Base-by-base conservation (phyloP, 2,888 invertebrate genomes). In the Plagiodera versicolora region DNA sequence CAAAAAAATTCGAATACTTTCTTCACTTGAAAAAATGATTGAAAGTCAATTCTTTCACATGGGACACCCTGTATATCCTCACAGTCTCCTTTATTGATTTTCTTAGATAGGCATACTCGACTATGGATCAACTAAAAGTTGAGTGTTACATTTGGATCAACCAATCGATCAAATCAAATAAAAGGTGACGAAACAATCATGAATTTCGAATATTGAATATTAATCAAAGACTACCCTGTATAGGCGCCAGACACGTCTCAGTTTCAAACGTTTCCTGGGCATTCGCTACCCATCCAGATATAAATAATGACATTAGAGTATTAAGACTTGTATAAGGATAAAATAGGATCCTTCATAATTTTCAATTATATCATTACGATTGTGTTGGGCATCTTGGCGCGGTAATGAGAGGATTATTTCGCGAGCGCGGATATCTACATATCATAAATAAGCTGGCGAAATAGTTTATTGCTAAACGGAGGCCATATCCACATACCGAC, bases 301-400 rank as follows among this genome's bases (percentile, higher is more conserved):
- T 32, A 32, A 32, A 32, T 32, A 10, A 32, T 32, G 32, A 9
- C 32, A 32, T 32, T 32, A 32, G 5, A 10, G 6, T 32, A 28
- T 53, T 58, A 63, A 55, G 48, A 51, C 59, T 50, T 47, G 45
- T n/a, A n/a, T 48, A 48, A 59, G 47, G 51, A 61, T 64, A 59
- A 64, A 32, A 59, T 64, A 56, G 60, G 65, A 60, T 66, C 66
- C 68, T 73, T 70, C 69, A 70, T 68, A 70, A 71, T 72, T 69
- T 61, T 66, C 70, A 72, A 72, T 73, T 71, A 73, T 72, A 69
- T 70, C 71, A 69, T 72, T 71, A 71, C 64, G 63, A 69, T 69
- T 72, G 70, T 71, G 69, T 58, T 64, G 61, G 66, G 64, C 65
- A 69, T 72, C 70, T 32, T 10, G 32, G 39, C 18, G 16, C 44